Evolutionary conservation across 2,888 invertebrate species (phyloP).

Genomic region (Rotaria magnacalcarata): DNA sequence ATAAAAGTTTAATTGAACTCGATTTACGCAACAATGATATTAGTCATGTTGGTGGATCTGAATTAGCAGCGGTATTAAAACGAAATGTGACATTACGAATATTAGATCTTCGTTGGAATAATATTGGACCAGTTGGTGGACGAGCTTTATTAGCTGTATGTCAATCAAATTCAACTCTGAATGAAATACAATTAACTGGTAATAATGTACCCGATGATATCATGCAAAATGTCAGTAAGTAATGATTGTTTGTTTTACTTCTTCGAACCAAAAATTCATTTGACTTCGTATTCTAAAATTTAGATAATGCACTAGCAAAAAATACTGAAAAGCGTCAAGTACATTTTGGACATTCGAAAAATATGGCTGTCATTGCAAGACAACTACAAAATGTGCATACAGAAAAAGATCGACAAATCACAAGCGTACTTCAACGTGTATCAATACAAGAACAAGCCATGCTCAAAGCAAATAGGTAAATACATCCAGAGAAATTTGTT

Average conservation of each 20-base stretch:
- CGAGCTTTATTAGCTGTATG: conserved; percentile 55
- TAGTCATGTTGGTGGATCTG: conserved; percentile 55
- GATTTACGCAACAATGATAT: conserved; percentile 60
- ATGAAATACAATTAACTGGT: conserved; percentile 56
- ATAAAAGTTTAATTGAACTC: conserved; percentile 53
- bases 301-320: background rate
- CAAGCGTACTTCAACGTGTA: conserved; percentile 45
- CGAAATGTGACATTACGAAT: conserved; percentile 53
- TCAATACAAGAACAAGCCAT: conserved; percentile 51
- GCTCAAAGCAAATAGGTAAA: conserved; percentile 53
- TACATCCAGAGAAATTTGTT: background rate
- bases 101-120: conserved; percentile 59
- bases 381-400: conserved; percentile 22
- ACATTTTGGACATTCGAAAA: conserved; percentile 11
- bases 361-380: background rate
- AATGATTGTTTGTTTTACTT: too few species aligned
- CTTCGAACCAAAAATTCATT: too few species aligned
- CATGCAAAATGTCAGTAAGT: conserved; percentile 54
- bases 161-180: conserved; percentile 55
- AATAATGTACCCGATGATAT: conserved; percentile 58
- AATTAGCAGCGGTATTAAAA: conserved; percentile 54
- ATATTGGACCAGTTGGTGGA: conserved; percentile 57
- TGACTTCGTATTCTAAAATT: conserved; percentile 45
- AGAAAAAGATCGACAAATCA: conserved; percentile 45
- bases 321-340: conserved; percentile 3